Conservation (phyloP, 1,140 invertebrate species). For the Lordiphosa clarofinis region DNA sequence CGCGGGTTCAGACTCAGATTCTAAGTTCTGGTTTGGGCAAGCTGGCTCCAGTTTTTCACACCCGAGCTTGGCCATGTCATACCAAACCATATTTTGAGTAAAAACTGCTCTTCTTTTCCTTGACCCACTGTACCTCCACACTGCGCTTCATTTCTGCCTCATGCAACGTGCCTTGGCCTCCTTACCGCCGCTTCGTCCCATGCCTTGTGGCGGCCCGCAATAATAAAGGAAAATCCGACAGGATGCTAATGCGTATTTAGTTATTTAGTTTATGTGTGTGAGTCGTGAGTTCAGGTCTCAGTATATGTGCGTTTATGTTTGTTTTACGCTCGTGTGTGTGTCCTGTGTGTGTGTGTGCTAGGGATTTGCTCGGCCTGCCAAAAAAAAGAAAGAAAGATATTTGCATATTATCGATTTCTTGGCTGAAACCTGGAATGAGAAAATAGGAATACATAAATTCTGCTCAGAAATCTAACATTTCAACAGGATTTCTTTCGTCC, state of each 20-base stretch:
- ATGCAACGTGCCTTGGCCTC: conserved; percentile 18
- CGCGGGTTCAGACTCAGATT: too few relatives aligned
- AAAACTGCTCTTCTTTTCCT: too few relatives aligned
- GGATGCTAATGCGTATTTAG: conserved; percentile 77
- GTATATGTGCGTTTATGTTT: conserved; percentile 40
- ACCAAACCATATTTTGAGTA: too few relatives aligned
- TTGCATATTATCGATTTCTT: conserved; percentile 73
- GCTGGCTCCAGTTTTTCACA: too few relatives aligned
- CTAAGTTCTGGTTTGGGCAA: too few relatives aligned
- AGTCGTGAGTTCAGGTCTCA: conserved; percentile 5
- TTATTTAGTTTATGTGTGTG: conserved; percentile 61
- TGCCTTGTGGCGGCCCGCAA: conserved; percentile 44
- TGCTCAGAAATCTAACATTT: conserved; percentile 7
- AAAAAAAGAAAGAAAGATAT: conserved; percentile 38
- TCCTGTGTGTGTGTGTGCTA: conserved; percentile 8
- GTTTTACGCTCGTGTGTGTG: conserved; percentile 46
- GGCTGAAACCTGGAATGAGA: conserved; percentile 7
- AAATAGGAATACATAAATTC: conserved; percentile 25
- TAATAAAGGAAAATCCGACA: conserved; percentile 76
- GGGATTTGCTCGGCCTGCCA: background rate
- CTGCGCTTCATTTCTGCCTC: conserved; percentile 25
- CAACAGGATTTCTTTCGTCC: conserved; percentile 9
- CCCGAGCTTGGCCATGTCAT: too few relatives aligned
- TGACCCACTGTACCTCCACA: too few relatives aligned
- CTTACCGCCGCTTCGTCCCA: background rate